A percentile compares a stretch with the other conserved stretches of the same genome.
These are phyloP conservation scores for Leiothrix lutea DNA, from an alignment of 2,113 vertebrate genomes.

Conservation along the genomic window DNA sequence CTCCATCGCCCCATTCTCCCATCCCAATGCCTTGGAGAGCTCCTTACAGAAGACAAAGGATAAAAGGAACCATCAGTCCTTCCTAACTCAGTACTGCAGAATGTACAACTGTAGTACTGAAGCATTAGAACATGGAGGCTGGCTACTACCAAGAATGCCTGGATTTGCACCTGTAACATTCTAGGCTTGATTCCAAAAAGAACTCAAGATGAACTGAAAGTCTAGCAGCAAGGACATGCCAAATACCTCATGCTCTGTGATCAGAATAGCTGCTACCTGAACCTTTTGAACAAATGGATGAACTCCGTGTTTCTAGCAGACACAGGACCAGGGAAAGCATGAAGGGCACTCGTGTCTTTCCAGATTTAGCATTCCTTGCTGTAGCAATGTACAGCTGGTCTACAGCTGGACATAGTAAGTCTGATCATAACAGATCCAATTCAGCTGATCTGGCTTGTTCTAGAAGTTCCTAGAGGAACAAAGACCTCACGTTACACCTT, in stretches of 20 bases:
- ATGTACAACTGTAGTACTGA: neutral
- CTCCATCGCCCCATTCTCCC: neutral
- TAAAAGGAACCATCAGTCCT: neutral
- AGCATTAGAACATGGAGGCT: neutral
- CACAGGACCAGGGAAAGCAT: neutral
- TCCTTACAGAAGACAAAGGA: neutral
- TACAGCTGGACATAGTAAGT: neutral
- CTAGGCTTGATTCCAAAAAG: neutral
- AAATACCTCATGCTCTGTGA: neutral
- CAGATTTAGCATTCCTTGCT: neutral
- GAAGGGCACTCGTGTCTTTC: accelerated
- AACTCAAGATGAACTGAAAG: neutral
- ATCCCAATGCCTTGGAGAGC: neutral
- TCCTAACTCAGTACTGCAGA: neutral
- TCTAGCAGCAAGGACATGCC: neutral
- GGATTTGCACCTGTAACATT: neutral
- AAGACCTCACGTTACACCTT: neutral
- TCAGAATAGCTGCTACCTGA: neutral
- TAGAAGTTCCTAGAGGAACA: neutral
- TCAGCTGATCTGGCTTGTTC: neutral
- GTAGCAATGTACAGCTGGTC: neutral
- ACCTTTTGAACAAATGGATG: neutral
- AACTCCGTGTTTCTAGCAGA: accelerated
- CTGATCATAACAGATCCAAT: neutral
- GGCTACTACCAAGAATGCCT: neutral